Evolutionary conservation across 2,888 invertebrate species (phyloP).

Genomic region (Heliconius cydno): DNA sequence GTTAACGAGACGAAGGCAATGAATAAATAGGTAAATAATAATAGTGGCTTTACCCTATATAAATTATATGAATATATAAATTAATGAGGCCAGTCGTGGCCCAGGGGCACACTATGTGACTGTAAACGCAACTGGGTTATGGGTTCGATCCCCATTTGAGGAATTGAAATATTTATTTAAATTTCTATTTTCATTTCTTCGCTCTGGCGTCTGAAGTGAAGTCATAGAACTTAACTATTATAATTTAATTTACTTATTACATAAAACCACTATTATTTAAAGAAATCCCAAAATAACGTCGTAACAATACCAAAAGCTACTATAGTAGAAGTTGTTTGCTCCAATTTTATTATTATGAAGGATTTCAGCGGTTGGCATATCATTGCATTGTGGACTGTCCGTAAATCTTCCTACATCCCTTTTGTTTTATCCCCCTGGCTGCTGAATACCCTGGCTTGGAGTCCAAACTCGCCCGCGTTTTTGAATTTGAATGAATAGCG

Average conservation of each 20-base stretch:
- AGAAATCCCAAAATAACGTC: not conserved
- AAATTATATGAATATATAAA: no score
- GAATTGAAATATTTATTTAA: no score
- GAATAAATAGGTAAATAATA: conserved; percentile 50
- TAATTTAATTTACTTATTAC: no score
- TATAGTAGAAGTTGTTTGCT: conserved; percentile 15
- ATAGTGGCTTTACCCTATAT: conserved; percentile 47
- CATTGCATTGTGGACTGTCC: conserved; percentile 78
- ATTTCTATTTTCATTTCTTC: no score
- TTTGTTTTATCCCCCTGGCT: conserved; percentile 71
- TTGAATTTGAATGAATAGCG: conserved; percentile 47
- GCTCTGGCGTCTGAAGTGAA: no score
- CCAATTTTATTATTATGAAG: conserved; percentile 59
- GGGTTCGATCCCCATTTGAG: no score
- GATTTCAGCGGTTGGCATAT: conserved; percentile 78
- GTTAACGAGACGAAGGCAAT: conserved; percentile 58
- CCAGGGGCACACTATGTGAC: no score
- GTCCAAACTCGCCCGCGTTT: conserved; percentile 51
- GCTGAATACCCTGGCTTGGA: conserved; percentile 63
- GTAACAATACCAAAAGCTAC: conserved; percentile 13
- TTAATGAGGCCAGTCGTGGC: no score
- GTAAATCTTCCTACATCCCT: conserved; percentile 78
- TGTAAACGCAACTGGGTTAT: no score
- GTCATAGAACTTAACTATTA: no score
- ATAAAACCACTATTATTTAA: not conserved